phyloP scores from a whole-genome alignment of 2,113 vertebrate genomes.

The Trematocara nigrifrons region DNA sequence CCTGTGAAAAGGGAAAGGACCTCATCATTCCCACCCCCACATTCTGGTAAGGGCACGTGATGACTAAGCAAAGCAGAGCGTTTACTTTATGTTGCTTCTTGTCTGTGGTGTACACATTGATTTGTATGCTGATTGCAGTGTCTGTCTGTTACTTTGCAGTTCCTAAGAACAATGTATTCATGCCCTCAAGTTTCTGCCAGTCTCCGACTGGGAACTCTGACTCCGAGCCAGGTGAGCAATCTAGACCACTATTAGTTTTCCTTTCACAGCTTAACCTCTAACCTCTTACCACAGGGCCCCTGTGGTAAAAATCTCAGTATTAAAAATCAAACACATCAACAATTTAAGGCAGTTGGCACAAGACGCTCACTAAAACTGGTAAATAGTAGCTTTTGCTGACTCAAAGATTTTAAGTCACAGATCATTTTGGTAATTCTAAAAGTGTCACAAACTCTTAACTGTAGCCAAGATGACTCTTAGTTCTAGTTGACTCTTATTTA shows the following conservation, averaged over 20 bases:
- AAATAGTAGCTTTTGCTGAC: not conserved
- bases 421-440: not conserved
- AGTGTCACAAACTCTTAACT: not conserved
- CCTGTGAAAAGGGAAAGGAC: conserved; percentile 93
- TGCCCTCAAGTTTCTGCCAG: conserved; percentile 93
- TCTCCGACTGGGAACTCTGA: conserved; percentile 90
- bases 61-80: conserved; percentile 17
- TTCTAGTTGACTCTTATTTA: not conserved
- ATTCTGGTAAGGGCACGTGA: conserved; percentile 82
- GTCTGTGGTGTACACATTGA: conserved; percentile 28
- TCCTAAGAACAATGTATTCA: conserved; percentile 95
- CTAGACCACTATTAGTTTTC: not conserved
- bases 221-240: conserved; percentile 86
- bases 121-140: conserved; percentile 57
- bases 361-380: not conserved
- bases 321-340: not conserved
- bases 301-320: not conserved
- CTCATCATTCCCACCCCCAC: conserved; percentile 89
- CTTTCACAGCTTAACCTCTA: not conserved
- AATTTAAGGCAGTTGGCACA: not conserved
- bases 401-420: not conserved
- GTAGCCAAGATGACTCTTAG: not conserved
- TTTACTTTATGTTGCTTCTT: not conserved
- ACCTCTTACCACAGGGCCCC: not conserved
- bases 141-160: conserved; percentile 70